Evolutionary conservation across 1,140 invertebrate genomes (phyloP), one percentile per base, ranked within the genome.

Genomic region (Aleiodes sp.): DNA sequence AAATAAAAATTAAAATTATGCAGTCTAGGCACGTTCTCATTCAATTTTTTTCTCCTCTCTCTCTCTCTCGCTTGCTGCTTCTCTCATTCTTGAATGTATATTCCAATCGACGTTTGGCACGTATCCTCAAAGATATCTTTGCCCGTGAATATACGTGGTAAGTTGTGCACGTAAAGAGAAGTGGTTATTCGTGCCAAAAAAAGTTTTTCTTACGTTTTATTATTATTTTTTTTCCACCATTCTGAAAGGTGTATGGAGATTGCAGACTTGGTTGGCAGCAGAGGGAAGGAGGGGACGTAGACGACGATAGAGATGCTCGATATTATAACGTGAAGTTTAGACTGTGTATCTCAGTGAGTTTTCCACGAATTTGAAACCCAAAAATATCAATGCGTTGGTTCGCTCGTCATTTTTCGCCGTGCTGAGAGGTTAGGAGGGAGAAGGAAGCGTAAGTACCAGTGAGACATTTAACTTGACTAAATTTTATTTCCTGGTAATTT

Each of bases 101-200:
- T 59, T 59, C 10, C 56, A 59, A 59, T 59, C n/a, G 56, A 59
- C 28, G 28, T 59, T 59, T 59, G 56, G 56, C 56, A 59, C 56
- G 28, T 59, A 59, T 26, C 26, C 29, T 16, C 21, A 16, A 24
- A 52, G 46, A 52, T 52, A 52, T 52, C 46, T 52, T 52, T 52
- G 46, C 46, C 9, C 46, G 21, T 52, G 46, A 52, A 7, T 24
- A 52, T 26, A 52, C 46, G 46, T 52, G 41, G 12, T 46, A 46
- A 8, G n/a, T 4, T 52, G 46, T 52, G 26, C 19, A 52, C 46
- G 46, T 52, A 21, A 52, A 52, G 46, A 26, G 46, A 52, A 52
- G 46, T 52, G 46, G 46, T 12, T 21, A 24, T 52, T 52, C 46
- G 46, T 52, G 46, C 46, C 46, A 52, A 52, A 52, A 52, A 52